Percentiles rank a stretch among this genome's conserved stretches.
These are phyloP conservation scores for Opisthocomus hoazin DNA, from an alignment of 2,113 vertebrate species.

Conservation along the genomic window DNA sequence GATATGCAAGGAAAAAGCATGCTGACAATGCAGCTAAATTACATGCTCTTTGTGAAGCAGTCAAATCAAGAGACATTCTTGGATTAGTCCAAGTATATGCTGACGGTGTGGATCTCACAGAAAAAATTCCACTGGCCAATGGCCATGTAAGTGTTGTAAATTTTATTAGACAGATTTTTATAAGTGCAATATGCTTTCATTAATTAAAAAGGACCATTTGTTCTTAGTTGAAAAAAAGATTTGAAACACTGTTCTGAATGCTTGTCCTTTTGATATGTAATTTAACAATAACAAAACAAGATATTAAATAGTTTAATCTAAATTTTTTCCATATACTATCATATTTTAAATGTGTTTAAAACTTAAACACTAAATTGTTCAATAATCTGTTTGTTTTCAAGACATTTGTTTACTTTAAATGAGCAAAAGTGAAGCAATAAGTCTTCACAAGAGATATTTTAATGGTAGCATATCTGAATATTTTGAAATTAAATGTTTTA, in stretches of 20 bases:
- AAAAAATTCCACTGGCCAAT: slow-evolving; percentile 81
- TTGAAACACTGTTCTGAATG: not conserved
- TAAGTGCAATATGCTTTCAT: not conserved
- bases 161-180: not conserved
- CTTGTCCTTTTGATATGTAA: not conserved
- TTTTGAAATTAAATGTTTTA: not conserved
- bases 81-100: slow-evolving; percentile 89
- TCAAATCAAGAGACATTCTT: slow-evolving; percentile 85
- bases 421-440: not conserved
- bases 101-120: slow-evolving; percentile 89
- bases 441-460: not conserved
- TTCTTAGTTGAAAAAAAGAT: not conserved
- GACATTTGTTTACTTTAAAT: not conserved
- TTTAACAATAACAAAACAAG: not conserved
- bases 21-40: slow-evolving; percentile 71
- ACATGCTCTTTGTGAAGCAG: slow-evolving; percentile 83
- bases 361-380: not conserved
- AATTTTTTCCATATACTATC: not conserved
- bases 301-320: not conserved
- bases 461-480: not conserved
- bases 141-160: slow-evolving; percentile 84
- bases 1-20: slow-evolving; percentile 78
- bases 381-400: not conserved
- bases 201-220: not conserved
- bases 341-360: not conserved